Percentiles rank a stretch among this genome's conserved stretches.
These are phyloP conservation scores for Bursaphelenchus mucronatus DNA, from an alignment of 1,140 invertebrate genomes.

Conservation along the genomic window DNA sequence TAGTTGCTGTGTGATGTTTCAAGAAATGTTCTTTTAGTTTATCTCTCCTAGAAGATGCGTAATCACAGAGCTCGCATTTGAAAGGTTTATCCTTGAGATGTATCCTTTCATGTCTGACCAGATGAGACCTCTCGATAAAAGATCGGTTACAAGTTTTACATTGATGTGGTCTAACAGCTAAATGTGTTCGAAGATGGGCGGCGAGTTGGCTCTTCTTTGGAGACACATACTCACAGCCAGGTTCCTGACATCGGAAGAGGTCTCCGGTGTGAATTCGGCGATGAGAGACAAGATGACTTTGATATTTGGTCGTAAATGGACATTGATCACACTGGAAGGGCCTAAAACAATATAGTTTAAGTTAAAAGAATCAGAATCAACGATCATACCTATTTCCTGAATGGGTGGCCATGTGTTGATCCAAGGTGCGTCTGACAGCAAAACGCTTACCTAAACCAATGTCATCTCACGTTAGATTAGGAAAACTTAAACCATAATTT, in stretches of 20 bases:
- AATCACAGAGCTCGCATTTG: conserved; percentile 67
- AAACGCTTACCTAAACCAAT: conserved; percentile 65
- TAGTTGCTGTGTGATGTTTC: conserved; percentile 65
- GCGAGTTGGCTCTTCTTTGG: conserved; percentile 70
- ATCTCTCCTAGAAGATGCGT: conserved; percentile 68
- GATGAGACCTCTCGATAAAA: conserved; percentile 70
- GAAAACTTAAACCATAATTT: conserved; percentile 10
- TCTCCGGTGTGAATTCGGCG: conserved; percentile 69
- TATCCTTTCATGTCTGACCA: conserved; percentile 68
- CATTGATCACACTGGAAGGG: conserved; percentile 69
- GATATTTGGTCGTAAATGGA: conserved; percentile 70
- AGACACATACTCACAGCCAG: conserved; percentile 68
- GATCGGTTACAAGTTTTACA: conserved; percentile 68
- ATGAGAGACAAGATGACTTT: conserved; percentile 69
- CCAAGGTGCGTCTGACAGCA: conserved; percentile 67
- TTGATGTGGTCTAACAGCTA: conserved; percentile 67
- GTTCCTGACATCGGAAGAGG: conserved; percentile 67
- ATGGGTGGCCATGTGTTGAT: conserved; percentile 67
- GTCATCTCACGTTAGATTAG: conserved; percentile 42
- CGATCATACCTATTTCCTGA: conserved; percentile 60
- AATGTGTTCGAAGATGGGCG: conserved; percentile 68
- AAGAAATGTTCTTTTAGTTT: conserved; percentile 70
- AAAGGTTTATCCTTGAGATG: conserved; percentile 63
- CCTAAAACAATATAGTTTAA: conserved; percentile 41
- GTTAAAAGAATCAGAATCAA: conserved; percentile 2